Evolutionary conservation across 2,797 vertebrate genomes (phyloP).

Genomic region (Falco naumanni): DNA sequence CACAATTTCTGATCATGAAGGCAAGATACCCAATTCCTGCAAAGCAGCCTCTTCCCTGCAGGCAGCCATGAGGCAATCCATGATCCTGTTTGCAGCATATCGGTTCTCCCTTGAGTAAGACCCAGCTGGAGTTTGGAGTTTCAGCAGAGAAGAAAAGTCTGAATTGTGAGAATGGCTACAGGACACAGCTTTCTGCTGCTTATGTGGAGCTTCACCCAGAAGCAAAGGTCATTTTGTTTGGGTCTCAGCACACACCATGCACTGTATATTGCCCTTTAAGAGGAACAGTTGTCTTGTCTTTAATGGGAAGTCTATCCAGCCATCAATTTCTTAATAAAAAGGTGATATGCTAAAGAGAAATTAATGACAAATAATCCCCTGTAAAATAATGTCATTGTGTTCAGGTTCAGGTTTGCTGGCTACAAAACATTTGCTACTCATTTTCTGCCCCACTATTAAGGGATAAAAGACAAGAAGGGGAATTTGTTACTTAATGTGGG

Average conservation of each 20-base stretch:
- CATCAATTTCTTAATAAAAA: constrained; percentile 63
- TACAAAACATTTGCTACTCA: constrained; percentile 33
- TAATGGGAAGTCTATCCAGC: constrained; percentile 21
- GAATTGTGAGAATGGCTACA: background rate
- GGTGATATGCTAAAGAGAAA: constrained; percentile 40
- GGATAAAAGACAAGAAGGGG: constrained; percentile 48
- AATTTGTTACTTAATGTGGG: constrained; percentile 53
- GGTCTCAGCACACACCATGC: rapidly evolving
- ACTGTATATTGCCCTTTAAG: background rate
- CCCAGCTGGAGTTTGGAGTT: background rate
- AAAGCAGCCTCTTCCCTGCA: background rate
- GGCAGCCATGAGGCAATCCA: background rate
- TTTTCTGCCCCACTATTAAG: constrained; percentile 48
- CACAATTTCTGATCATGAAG: background rate
- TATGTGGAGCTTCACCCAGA: background rate
- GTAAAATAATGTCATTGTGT: constrained; percentile 4
- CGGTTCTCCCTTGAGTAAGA: background rate
- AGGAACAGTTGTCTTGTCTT: background rate
- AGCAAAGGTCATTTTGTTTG: background rate
- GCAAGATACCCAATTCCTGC: background rate
- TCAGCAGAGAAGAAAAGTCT: background rate
- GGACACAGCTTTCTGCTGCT: background rate
- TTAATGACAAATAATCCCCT: constrained; percentile 38
- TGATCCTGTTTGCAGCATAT: background rate
- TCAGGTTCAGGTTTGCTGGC: constrained; percentile 50